Base-by-base conservation (phyloP, 2,797 vertebrate species). In the Falco cherrug region DNA sequence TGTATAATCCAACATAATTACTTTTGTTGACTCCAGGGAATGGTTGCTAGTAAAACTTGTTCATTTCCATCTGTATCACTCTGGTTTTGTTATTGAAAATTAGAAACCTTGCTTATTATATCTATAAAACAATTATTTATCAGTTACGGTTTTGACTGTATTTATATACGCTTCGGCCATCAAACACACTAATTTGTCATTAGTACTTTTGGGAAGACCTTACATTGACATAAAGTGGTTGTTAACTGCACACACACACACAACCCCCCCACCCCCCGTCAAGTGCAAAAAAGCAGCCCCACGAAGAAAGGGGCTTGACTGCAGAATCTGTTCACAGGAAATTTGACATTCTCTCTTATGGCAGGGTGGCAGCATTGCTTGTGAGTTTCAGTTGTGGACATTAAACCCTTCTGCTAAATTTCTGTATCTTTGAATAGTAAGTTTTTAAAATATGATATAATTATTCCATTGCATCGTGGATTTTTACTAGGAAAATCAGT, bases 381-480 rank as follows among this genome's bases (percentile, higher is more conserved):
- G 56, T 81, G 82, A 89, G 92, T 97, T 94, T 85, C 63, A 77
- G 1, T 83, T 92, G 79, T 92, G 60, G 84, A 83, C 87, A 78
- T 97, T 93, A 94, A 94, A 95, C 61, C 59, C 70, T 85, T 80
- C 24, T 84, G 25, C 50, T 60, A 26, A 67, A 70, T 69, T 83
- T 76, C 61, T 71, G 1, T 60, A 7, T 75, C 53, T 76, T 87
- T 81, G n/a, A 82, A 75, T 54, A 59, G 31, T 39, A 56, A 78
- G 9, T 60, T 81, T 84, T 76, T 18, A 9, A 75, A 10, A 2
- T 79, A 28, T 50, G 67, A 41, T 45, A 45, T 45, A 45, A 45
- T 45, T 45, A 45, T 7, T 45, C 45, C 45, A 45, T 95, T 88
- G 71, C 50, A 45, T 91, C 69, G 29, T 57, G 79, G 84, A 64